Conservation (phyloP, 2,888 invertebrate genomes). For the Pachymerium ferrugineum region DNA sequence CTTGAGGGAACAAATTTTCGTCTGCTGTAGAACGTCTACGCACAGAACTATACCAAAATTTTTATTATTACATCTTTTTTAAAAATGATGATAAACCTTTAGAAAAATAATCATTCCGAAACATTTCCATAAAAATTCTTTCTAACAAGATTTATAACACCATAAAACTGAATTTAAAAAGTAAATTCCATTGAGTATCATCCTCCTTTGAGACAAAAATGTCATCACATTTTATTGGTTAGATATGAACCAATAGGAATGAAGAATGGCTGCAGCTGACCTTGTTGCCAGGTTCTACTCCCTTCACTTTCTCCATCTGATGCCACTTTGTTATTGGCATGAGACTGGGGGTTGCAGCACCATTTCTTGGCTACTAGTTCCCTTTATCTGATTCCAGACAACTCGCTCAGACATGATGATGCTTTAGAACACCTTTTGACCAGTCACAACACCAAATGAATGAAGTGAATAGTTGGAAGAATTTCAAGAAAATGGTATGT, state of each 20-base stretch:
- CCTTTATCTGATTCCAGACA: neutral
- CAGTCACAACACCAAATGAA: neutral
- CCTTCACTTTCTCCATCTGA: neutral
- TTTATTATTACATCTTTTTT: too few relatives aligned
- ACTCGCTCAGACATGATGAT: neutral
- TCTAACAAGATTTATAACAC: too few relatives aligned
- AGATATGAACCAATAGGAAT: neutral
- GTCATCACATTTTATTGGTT: too few relatives aligned
- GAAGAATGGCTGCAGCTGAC: neutral
- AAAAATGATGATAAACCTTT: too few relatives aligned
- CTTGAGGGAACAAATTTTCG: too few relatives aligned
- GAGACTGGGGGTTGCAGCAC: neutral
- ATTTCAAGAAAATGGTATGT: too few relatives aligned
- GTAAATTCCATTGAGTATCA: too few relatives aligned
- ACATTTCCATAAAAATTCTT: too few relatives aligned
- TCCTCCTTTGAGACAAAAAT: too few relatives aligned
- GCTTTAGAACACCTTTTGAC: neutral
- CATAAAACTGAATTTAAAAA: too few relatives aligned
- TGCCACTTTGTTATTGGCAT: neutral
- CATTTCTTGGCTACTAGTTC: neutral
- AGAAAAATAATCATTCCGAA: too few relatives aligned
- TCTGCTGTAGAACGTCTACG: neutral
- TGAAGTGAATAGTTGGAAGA: too few relatives aligned
- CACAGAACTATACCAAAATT: neutral
- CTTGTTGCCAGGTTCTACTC: slow-evolving; percentile 13